Base-by-base conservation (phyloP, 2,888 invertebrate species). In the Cryptocephalus moraei region DNA sequence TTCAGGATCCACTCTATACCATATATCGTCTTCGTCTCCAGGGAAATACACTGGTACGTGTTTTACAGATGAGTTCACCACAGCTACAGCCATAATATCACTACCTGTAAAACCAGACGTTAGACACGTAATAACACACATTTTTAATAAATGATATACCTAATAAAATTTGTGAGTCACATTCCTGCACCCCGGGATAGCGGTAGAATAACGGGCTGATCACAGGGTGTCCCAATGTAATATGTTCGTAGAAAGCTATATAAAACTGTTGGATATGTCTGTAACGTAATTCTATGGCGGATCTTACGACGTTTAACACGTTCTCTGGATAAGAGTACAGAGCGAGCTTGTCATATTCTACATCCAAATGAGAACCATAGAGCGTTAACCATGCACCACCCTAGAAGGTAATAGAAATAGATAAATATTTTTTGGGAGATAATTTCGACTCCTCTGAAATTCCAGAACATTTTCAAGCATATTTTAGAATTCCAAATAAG, bases 311-410 rank as follows among this genome's bases (percentile, higher is more conserved):
- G 1, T 75, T 72, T 8, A 80, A 79, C 0, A 84, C 84, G 49
- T 80, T 73, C 3, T 86, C 78, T 33, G 83, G 80, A 68, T 83
- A 93, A 3, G 94, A 76, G 90, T 93, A 99, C 0, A 97, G 97
- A 72, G 99, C 97, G 33, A 97, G 80, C 0, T 96, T 82, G 63
- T 86, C 87, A 0, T 93, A 91, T 66, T 94, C 94, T 53, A 92
- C 83, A 71, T 95, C 94, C 0, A 97, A 89, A 71, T 99, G 97
- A 1, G 88, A 87, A 55, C 97, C 80, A 79, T 89, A 91, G 76
- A 96, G 97, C 12, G 96, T 90, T 56, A 93, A 82, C 78, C 86
- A 96, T 0, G 90, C 87, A 1, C 80, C 96, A 1, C 91, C 83
- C 80, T 36, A 36, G 6, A 36, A 36, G 2, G 36, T 2, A 36